Conservation (phyloP, 2,888 invertebrate species). For the Eueremaeus valkanovi region DNA sequence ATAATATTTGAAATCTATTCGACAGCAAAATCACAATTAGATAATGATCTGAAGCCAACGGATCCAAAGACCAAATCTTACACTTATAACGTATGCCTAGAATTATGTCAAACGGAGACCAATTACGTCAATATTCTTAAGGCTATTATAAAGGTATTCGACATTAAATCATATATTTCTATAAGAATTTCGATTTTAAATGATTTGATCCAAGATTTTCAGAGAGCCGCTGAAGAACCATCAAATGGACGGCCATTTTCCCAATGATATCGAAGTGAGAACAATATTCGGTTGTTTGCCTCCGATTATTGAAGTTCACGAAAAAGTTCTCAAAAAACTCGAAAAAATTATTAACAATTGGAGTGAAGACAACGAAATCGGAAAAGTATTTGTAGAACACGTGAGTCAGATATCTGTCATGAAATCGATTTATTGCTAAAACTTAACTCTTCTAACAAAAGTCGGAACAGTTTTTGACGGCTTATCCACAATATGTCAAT, state of each 20-base stretch:
- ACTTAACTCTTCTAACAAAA: conserved; percentile 48
- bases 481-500: conserved; percentile 97
- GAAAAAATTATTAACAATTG: conserved; percentile 68
- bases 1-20: background rate
- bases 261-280: conserved; percentile 86
- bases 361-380: conserved; percentile 61
- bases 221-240: conserved; percentile 85
- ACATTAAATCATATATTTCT: conserved; percentile 13
- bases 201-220: conserved; percentile 66
- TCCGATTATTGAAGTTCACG: conserved; percentile 88
- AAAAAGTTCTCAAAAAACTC: conserved; percentile 62
- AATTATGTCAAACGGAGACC: conserved; percentile 90
- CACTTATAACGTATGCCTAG: conserved; percentile 60
- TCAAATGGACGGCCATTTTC: conserved; percentile 70
- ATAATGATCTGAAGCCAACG: conserved; percentile 61
- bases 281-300: conserved; percentile 93
- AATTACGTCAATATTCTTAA: conserved; percentile 94
- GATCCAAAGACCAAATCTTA: conserved; percentile 71
- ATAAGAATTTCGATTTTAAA: conserved; percentile 39
- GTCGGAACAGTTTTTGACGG: conserved; percentile 80
- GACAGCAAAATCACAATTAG: conserved; percentile 8
- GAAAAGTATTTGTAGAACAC: conserved; percentile 40
- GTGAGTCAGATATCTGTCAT: conserved; percentile 15
- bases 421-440: background rate
- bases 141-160: conserved; percentile 73